Conservation (phyloP, 2,113 vertebrate genomes). For the Eubucco bourcierii region DNA sequence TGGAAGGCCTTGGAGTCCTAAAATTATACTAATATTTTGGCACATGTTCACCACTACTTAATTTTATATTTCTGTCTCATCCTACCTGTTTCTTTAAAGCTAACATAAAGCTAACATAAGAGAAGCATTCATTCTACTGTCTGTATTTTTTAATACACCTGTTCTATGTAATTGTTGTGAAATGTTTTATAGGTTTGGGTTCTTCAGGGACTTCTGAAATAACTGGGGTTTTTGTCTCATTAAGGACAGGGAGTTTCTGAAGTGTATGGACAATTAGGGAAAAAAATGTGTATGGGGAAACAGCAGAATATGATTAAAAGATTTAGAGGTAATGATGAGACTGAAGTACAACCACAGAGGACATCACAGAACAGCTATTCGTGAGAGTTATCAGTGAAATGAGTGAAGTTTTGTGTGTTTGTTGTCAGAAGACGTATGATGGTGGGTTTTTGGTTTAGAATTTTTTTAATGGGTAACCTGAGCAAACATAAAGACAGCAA, state of each 20-base stretch:
- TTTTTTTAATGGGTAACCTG: neutral
- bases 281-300: neutral
- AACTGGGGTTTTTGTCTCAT: neutral
- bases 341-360: neutral
- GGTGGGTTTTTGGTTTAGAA: neutral
- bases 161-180: neutral
- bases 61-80: neutral
- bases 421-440: neutral
- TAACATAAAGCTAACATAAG: neutral
- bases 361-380: neutral
- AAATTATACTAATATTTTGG: neutral
- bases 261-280: neutral
- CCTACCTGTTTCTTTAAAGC: neutral
- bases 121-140: neutral
- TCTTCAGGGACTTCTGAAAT: neutral
- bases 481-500: neutral
- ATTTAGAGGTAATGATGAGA: neutral
- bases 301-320: neutral
- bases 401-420: neutral
- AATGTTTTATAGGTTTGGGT: neutral
- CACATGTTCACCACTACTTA: neutral
- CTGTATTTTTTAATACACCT: neutral
- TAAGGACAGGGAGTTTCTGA: neutral
- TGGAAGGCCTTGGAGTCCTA: neutral
- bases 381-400: neutral